Percentiles rank a stretch among this genome's conserved stretches.
Conservation (phyloP, 2,888 invertebrate species). For the Phyllotreta striolata region DNA sequence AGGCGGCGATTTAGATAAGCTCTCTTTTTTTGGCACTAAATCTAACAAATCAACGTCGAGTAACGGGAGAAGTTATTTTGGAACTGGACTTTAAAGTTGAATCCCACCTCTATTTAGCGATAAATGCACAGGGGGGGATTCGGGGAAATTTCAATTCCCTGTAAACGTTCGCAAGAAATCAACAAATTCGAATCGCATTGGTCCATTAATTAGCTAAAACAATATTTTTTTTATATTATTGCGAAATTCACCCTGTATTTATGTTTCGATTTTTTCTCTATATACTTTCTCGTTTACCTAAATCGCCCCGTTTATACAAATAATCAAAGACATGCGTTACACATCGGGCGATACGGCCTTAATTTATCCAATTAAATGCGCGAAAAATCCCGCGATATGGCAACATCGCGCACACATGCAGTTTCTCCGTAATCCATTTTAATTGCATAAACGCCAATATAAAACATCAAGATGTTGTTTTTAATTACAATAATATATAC, state of each 20-base stretch:
- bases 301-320: slow-evolving; percentile 24
- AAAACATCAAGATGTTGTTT: slow-evolving; percentile 40
- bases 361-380: neutral
- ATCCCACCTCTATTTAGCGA: no score
- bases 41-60: slow-evolving; percentile 14
- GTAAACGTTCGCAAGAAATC: no score
- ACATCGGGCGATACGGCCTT: slow-evolving; percentile 19
- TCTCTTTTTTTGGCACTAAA: slow-evolving; percentile 24
- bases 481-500: slow-evolving; percentile 43
- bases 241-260: slow-evolving; percentile 21
- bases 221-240: slow-evolving; percentile 1
- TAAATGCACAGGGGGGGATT: no score
- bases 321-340: slow-evolving; percentile 24
- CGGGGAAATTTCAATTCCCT: no score
- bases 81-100: neutral
- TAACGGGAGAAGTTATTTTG: neutral
- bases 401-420: no score
- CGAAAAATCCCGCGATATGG: neutral
- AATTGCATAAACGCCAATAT: slow-evolving; percentile 27
- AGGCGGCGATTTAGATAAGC: slow-evolving; percentile 24
- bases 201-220: no score
- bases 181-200: no score
- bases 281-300: slow-evolving; percentile 15
- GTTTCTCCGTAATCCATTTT: neutral
- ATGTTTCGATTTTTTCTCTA: slow-evolving; percentile 11